Percentiles rank a stretch among this genome's conserved stretches.
Conservation (phyloP, 2,888 invertebrate genomes). For the Aleiodes leptofemur region DNA sequence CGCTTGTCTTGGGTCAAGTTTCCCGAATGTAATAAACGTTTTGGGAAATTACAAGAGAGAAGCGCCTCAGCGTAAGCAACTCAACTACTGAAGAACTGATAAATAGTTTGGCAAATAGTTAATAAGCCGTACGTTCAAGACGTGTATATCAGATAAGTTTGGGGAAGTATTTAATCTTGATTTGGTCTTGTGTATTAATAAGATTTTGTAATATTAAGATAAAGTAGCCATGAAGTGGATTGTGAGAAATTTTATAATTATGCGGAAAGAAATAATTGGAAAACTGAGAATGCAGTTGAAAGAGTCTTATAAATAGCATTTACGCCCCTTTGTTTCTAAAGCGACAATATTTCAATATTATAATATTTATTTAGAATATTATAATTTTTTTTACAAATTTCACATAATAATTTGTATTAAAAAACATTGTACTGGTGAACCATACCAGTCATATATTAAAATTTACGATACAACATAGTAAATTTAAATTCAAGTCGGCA, state of each 20-base stretch:
- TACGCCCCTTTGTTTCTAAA: no score
- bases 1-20: constrained; percentile 3
- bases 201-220: background rate
- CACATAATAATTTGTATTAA: no score
- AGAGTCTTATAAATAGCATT: no score
- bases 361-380: no score
- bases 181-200: background rate
- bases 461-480: no score
- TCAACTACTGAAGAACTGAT: constrained; percentile 28
- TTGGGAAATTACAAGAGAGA: constrained; percentile 19
- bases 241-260: constrained; percentile 4
- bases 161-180: background rate
- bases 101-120: constrained; percentile 25
- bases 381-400: no score
- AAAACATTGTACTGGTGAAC: no score
- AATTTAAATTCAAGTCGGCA: no score
- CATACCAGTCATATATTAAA: no score
- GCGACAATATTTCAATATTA: no score
- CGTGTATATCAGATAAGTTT: constrained; percentile 20
- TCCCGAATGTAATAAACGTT: constrained; percentile 8
- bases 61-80: background rate
- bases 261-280: constrained; percentile 15
- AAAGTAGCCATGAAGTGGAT: constrained; percentile 1
- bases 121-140: constrained; percentile 8
- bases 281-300: background rate